These are phyloP conservation scores for Erynnis tages DNA, from an alignment of 2,888 invertebrate species.

Conservation along the genomic window DNA sequence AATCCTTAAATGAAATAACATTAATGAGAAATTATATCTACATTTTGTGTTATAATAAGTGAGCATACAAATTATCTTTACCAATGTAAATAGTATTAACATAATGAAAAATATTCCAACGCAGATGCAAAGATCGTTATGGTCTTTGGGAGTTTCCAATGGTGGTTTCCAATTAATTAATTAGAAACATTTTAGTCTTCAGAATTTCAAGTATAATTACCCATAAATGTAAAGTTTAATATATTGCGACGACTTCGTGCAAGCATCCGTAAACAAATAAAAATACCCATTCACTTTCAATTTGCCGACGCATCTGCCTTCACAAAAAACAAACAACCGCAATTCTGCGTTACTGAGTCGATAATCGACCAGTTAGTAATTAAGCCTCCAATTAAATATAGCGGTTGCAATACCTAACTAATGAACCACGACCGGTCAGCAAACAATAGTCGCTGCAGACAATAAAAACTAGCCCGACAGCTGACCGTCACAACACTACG, in stretches of 20 bases:
- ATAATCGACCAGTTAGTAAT: slow-evolving; percentile 18
- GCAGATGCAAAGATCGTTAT: too few relatives aligned
- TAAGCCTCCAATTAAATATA: slow-evolving; percentile 20
- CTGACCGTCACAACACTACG: slow-evolving; percentile 8
- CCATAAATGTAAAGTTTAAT: not conserved
- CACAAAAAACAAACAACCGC: slow-evolving; percentile 19
- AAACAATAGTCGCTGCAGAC: slow-evolving; percentile 12
- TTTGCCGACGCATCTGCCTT: slow-evolving; percentile 19
- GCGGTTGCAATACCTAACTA: slow-evolving; percentile 21
- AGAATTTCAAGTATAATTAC: too few relatives aligned
- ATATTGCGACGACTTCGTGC: slow-evolving; percentile 3
- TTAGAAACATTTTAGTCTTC: too few relatives aligned
- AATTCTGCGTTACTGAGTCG: slow-evolving; percentile 19
- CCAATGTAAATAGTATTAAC: too few relatives aligned
- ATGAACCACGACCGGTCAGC: slow-evolving; percentile 15
- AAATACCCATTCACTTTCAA: slow-evolving; percentile 22
- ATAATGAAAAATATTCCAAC: too few relatives aligned
- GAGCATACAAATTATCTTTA: too few relatives aligned
- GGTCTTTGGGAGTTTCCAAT: too few relatives aligned
- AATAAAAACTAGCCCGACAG: slow-evolving; percentile 23
- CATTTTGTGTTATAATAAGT: too few relatives aligned
- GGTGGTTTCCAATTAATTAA: too few relatives aligned
- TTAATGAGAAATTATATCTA: too few relatives aligned
- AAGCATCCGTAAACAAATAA: slow-evolving; percentile 22
- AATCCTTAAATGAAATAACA: too few relatives aligned